These are phyloP conservation scores for Aromia moschata DNA, from an alignment of 2,888 invertebrate species.

Conservation along the genomic window DNA sequence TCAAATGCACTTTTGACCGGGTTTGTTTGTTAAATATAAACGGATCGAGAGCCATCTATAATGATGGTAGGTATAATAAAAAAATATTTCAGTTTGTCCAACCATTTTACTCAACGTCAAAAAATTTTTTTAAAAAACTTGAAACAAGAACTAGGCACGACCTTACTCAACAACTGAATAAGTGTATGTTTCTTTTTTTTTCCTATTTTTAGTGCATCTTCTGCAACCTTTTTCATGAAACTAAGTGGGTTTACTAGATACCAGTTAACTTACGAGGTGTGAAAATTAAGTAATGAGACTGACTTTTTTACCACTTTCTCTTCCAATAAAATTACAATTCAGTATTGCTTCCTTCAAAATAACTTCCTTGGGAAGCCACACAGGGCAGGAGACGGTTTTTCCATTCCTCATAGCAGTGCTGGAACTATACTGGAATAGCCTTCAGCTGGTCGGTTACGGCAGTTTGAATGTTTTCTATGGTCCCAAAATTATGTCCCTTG, in stretches of 20 bases:
- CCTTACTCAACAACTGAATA: conserved; percentile 4
- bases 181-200: neutral
- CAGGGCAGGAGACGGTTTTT: too few species aligned
- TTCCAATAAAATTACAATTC: too few species aligned
- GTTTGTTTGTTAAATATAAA: conserved; percentile 18
- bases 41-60: conserved; percentile 11
- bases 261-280: conserved; percentile 2
- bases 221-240: neutral
- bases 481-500: too few species aligned
- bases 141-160: conserved; percentile 6
- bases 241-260: conserved; percentile 2
- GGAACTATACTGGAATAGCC: too few species aligned
- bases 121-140: conserved; percentile 3
- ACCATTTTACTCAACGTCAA: neutral
- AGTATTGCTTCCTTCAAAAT: too few species aligned
- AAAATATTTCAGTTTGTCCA: conserved; percentile 22
- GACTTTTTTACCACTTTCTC: too few species aligned
- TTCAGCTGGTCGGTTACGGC: too few species aligned
- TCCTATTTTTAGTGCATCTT: neutral
- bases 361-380: too few species aligned
- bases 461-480: too few species aligned
- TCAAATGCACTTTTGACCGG: conserved; percentile 17
- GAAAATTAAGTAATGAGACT: too few species aligned
- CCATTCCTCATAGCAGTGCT: too few species aligned
- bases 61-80: conserved; percentile 17